phyloP scores from a whole-genome alignment of 1,140 invertebrate species.

The Teleopsis dalmanni region DNA sequence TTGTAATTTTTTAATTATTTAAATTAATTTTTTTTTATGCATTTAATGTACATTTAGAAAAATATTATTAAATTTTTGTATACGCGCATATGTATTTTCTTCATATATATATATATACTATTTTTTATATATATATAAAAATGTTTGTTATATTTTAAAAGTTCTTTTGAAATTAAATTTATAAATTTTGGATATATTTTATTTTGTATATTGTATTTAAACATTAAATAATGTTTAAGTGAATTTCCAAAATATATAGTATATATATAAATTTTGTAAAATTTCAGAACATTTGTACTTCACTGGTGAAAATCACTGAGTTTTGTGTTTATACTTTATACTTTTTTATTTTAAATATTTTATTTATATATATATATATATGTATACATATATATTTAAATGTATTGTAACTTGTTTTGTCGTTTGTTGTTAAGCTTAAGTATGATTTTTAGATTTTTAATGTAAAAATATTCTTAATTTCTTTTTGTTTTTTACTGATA shows the following conservation, averaged over 20 bases:
- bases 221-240: neutral
- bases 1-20: neutral
- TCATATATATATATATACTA: neutral
- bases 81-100: neutral
- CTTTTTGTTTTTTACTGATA: too few species aligned
- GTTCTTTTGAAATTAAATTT: slow-evolving; percentile 1
- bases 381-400: slow-evolving; percentile 17
- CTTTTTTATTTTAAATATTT: slow-evolving; percentile 3
- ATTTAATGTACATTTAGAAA: slow-evolving; percentile 5
- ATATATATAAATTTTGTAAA: slow-evolving; percentile 9
- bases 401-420: too few species aligned
- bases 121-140: neutral
- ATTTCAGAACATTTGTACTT: slow-evolving; percentile 19
- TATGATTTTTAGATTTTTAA: slow-evolving; percentile 7
- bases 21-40: slow-evolving; percentile 1
- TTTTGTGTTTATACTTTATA: slow-evolving; percentile 11
- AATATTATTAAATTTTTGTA: slow-evolving; percentile 7
- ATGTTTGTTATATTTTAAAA: slow-evolving; percentile 1
- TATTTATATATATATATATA: slow-evolving; percentile 20
- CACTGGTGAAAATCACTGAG: slow-evolving; percentile 22
- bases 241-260: neutral
- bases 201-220: neutral
- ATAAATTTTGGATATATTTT: slow-evolving; percentile 2
- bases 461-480: neutral
- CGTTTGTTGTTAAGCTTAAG: neutral